These are phyloP conservation scores for Scaptomyza pallida DNA, from an alignment of 1,140 invertebrate genomes.

Conservation along the genomic window DNA sequence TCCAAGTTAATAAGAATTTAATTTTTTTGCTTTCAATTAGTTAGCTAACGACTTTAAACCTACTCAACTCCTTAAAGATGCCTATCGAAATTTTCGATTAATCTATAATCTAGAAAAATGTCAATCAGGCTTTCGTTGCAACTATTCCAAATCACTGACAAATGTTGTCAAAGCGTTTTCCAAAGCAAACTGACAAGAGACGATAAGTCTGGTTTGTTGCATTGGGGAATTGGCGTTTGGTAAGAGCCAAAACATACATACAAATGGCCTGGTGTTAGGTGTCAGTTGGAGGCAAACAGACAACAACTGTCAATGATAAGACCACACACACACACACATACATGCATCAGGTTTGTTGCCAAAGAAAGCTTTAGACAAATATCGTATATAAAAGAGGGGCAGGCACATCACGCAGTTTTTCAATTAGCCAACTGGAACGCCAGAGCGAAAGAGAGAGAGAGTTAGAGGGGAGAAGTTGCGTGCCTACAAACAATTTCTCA, in stretches of 20 bases:
- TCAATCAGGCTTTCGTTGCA: conserved; percentile 28
- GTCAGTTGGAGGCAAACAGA: conserved; percentile 59
- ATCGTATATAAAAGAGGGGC: background rate
- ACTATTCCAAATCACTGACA: conserved; percentile 34
- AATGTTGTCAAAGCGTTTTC: conserved; percentile 44
- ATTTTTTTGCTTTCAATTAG: background rate
- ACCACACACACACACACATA: conserved; percentile 40
- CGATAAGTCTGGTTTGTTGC: conserved; percentile 21
- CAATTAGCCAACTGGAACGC: conserved; percentile 50
- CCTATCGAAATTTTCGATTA: conserved; percentile 15
- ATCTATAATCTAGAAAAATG: conserved; percentile 24
- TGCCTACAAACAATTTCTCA: conserved; percentile 44
- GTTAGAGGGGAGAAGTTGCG: conserved; percentile 25
- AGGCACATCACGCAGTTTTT: conserved; percentile 60
- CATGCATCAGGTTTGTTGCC: background rate
- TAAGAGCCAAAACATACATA: conserved; percentile 6
- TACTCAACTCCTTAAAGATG: conserved; percentile 13
- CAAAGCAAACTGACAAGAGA: conserved; percentile 28
- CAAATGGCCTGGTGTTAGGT: conserved; percentile 56
- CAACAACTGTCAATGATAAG: conserved; percentile 64
- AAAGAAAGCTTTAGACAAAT: background rate
- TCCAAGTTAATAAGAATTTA: background rate
- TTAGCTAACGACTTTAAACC: conserved; percentile 5
- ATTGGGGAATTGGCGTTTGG: conserved; percentile 5
- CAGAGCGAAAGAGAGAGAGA: background rate